Evolutionary conservation across 1,140 invertebrate species (phyloP).

Genomic region (Drosophila teissieri): DNA sequence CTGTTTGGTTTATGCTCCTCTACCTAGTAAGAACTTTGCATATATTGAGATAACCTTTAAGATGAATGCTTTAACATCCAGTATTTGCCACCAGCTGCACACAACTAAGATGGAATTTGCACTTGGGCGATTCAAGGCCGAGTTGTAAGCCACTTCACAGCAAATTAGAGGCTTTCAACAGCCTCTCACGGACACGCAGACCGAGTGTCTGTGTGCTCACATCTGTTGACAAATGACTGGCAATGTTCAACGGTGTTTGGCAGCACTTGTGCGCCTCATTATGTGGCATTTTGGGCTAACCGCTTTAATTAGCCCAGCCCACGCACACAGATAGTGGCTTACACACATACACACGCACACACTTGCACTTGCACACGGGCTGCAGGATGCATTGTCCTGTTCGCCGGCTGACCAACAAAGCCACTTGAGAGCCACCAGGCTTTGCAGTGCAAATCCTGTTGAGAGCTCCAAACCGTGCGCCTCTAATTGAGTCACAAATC

Average conservation of each 20-base stretch:
- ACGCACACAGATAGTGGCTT: slow-evolving; percentile 21
- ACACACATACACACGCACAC: slow-evolving; percentile 6
- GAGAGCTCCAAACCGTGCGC: slow-evolving; percentile 31
- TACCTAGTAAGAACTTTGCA: no score
- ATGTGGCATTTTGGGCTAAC: slow-evolving; percentile 80
- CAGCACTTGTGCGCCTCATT: slow-evolving; percentile 82
- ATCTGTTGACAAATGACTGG: slow-evolving; percentile 76
- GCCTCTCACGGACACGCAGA: slow-evolving; percentile 30
- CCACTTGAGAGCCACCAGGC: slow-evolving; percentile 69
- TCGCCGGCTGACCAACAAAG: slow-evolving; percentile 63
- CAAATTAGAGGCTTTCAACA: slow-evolving; percentile 79
- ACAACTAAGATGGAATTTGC: slow-evolving; percentile 36
- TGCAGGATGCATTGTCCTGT: slow-evolving; percentile 62
- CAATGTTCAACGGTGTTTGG: slow-evolving; percentile 79
- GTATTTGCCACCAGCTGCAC: background rate
- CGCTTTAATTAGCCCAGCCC: slow-evolving; percentile 74
- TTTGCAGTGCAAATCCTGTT: slow-evolving; percentile 55
- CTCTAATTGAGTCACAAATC: slow-evolving; percentile 84
- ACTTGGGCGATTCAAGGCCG: slow-evolving; percentile 45
- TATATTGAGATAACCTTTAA: no score
- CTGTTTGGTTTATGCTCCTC: no score
- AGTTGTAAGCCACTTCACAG: slow-evolving; percentile 69
- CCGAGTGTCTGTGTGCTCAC: slow-evolving; percentile 35
- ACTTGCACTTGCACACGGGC: slow-evolving; percentile 7
- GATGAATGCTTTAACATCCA: background rate